These are phyloP conservation scores for Nemotelus pantherinus DNA, from an alignment of 2,888 invertebrate genomes.

Conservation along the genomic window DNA sequence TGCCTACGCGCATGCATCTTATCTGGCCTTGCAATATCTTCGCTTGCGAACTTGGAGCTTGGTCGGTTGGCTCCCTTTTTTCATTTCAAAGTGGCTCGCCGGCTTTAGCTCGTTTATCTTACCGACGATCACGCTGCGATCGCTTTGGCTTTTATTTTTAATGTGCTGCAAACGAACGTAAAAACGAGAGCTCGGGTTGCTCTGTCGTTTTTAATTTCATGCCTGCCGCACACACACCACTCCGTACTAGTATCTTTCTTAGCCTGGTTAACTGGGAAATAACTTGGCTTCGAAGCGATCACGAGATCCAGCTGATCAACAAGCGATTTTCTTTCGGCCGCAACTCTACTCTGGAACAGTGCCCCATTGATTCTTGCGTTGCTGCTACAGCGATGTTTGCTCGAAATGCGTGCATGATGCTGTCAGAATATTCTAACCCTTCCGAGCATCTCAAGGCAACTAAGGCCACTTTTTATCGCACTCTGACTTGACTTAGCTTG, in stretches of 20 bases:
- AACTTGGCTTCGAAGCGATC: neutral
- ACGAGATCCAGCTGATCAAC: constrained; percentile 25
- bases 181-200: neutral
- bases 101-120: constrained; percentile 23
- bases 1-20: too few species aligned
- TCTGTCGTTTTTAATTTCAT: constrained; percentile 37
- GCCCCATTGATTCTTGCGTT: neutral
- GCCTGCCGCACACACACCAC: constrained; percentile 14
- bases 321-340: neutral
- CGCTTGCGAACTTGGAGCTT: too few species aligned
- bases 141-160: neutral
- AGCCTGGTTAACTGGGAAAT: too few species aligned
- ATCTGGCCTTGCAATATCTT: too few species aligned
- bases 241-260: too few species aligned
- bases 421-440: neutral
- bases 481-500: neutral
- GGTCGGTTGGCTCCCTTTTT: too few species aligned
- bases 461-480: neutral
- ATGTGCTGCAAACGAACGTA: neutral
- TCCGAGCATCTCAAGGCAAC: constrained; percentile 19
- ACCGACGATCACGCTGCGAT: neutral
- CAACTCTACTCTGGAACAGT: too few species aligned
- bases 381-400: neutral
- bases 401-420: neutral
- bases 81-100: neutral